phyloP scores from a whole-genome alignment of 2,797 vertebrate genomes.

The Mus spretus region DNA sequence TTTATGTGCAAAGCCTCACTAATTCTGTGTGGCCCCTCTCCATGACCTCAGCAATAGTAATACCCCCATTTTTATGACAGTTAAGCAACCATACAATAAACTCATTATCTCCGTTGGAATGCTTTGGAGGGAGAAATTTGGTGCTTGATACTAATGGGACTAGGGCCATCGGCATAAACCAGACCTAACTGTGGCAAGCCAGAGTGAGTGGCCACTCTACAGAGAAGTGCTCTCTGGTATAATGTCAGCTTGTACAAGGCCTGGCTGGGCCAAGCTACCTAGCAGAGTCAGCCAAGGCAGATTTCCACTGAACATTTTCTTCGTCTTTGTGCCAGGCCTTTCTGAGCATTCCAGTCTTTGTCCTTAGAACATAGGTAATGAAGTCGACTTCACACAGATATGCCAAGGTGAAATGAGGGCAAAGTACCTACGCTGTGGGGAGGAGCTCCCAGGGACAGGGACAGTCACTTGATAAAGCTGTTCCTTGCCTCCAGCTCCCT shows the following conservation, averaged over 20 bases:
- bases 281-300: not conserved
- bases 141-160: not conserved
- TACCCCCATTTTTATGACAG: not conserved
- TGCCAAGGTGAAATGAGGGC: not conserved
- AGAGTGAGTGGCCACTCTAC: not conserved
- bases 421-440: not conserved
- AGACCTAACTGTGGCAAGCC: not conserved
- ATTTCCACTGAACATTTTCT: not conserved
- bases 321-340: not conserved
- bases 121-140: not conserved
- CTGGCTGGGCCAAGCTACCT: not conserved
- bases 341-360: not conserved
- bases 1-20: not conserved
- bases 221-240: not conserved
- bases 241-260: slow-evolving; percentile 10
- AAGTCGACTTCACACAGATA: not conserved
- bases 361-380: not conserved
- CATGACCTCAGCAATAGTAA: not conserved
- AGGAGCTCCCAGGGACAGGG: slow-evolving; percentile 3
- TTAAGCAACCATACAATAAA: not conserved
- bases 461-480: not conserved
- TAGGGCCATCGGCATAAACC: not conserved
- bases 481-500: not conserved
- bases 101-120: not conserved
- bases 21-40: not conserved